Evolutionary conservation across 2,888 invertebrate species (phyloP).

Genomic region (Macaria notata): DNA sequence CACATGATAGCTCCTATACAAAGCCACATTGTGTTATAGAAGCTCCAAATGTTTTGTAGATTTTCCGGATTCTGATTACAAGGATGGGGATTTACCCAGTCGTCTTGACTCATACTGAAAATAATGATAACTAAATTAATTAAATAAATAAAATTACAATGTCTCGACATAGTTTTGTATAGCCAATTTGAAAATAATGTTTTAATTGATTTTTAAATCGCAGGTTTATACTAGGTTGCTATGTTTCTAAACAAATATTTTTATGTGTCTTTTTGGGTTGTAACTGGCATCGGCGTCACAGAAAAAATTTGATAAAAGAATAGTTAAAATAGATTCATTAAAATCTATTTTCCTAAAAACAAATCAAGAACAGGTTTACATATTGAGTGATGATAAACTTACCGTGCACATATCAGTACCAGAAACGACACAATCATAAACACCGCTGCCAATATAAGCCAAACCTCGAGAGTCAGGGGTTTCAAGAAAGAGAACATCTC

Average conservation of each 20-base stretch:
- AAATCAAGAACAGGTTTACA: too few species aligned
- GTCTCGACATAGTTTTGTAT: too few species aligned
- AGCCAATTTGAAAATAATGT: too few species aligned
- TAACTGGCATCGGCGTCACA: too few species aligned
- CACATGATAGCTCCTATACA: conserved; percentile 95
- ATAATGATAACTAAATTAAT: not conserved
- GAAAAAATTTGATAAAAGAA: too few species aligned
- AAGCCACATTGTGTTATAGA: conserved; percentile 96
- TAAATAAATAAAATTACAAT: too few species aligned
- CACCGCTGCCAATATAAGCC: conserved; percentile 93
- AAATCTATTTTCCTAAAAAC: too few species aligned
- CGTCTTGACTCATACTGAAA: conserved; percentile 91
- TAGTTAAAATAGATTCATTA: too few species aligned
- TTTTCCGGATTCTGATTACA: conserved; percentile 92
- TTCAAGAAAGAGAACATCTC: conserved; percentile 93
- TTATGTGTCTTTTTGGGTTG: too few species aligned
- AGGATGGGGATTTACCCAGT: conserved; percentile 97
- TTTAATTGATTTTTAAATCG: too few species aligned
- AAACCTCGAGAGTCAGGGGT: conserved; percentile 91
- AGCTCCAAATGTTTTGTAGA: conserved; percentile 93
- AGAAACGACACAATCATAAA: conserved; percentile 92
- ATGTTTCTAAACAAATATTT: too few species aligned
- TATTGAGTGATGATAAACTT: conserved; percentile 21
- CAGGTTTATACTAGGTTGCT: too few species aligned
- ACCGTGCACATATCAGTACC: conserved; percentile 91